Percentiles rank a stretch among this genome's conserved stretches.
Conservation (phyloP, 2,797 vertebrate species). For the Amazonetta brasiliensis region DNA sequence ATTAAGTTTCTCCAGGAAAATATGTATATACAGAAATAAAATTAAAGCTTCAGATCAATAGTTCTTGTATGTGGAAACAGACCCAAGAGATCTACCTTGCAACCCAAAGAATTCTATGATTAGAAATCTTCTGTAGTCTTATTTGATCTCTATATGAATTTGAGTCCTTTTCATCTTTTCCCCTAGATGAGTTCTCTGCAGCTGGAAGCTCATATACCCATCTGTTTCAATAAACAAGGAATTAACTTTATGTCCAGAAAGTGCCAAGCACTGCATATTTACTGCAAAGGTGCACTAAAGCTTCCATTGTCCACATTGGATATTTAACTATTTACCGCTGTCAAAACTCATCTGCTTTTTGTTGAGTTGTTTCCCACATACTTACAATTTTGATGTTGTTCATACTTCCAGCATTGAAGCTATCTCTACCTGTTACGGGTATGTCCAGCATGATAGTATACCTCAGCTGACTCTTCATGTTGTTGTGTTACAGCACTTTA, state of each 20-base stretch:
- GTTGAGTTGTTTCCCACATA: not conserved
- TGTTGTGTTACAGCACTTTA: not conserved
- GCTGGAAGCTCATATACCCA: constrained; percentile 30
- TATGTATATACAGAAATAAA: not conserved
- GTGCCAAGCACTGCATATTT: not conserved
- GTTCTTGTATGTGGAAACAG: not conserved
- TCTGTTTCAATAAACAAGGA: constrained; percentile 61
- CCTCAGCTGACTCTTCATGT: not conserved
- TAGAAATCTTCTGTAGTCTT: not conserved
- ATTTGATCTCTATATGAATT: not conserved
- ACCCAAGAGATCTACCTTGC: not conserved
- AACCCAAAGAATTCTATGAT: not conserved
- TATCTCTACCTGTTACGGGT: not conserved
- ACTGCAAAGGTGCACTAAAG: not conserved
- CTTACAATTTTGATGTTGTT: not conserved
- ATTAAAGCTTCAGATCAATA: not conserved
- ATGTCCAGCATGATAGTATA: not conserved
- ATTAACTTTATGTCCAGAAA: constrained; percentile 57
- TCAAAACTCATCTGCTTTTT: not conserved
- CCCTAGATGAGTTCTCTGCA: not conserved
- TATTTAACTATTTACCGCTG: not conserved
- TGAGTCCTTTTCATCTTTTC: not conserved
- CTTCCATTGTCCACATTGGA: not conserved
- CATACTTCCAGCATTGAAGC: not conserved
- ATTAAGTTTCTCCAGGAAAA: not conserved